A percentile compares a stretch with the other conserved stretches of the same genome.
Evolutionary conservation across 2,797 vertebrate species (phyloP).

Genomic region (Adelosebastes latens): DNA sequence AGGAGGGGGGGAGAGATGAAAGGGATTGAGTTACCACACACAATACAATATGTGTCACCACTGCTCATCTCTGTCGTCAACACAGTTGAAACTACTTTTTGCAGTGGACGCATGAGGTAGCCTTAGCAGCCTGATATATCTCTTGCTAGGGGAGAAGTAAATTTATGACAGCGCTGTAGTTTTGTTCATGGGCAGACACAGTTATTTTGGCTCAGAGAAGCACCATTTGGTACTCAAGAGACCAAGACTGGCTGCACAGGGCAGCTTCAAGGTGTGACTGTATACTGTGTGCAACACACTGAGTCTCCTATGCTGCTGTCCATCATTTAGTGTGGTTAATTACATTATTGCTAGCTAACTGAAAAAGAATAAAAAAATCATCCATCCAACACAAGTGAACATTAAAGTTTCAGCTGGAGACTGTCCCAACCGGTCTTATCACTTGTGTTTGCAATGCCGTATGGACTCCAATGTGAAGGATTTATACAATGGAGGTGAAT

Average conservation of each 20-base stretch:
- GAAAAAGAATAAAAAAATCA: neutral
- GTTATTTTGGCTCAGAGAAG: neutral
- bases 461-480: neutral
- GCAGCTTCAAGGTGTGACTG: neutral
- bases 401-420: neutral
- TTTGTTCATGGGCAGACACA: neutral
- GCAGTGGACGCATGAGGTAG: neutral
- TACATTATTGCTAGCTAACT: neutral
- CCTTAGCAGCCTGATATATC: neutral
- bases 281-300: neutral
- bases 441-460: neutral
- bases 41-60: constrained; percentile 9
- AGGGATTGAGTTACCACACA: constrained; percentile 25
- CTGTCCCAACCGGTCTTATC: neutral
- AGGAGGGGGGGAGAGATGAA: neutral
- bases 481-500: neutral
- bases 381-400: neutral
- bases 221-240: neutral
- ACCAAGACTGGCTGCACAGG: neutral
- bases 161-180: neutral
- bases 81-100: neutral
- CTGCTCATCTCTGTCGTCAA: neutral
- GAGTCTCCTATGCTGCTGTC: neutral
- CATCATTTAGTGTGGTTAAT: neutral
- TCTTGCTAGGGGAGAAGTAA: neutral